phyloP scores from a whole-genome alignment of 2,888 invertebrate species.

The Drosophila sordidula region DNA sequence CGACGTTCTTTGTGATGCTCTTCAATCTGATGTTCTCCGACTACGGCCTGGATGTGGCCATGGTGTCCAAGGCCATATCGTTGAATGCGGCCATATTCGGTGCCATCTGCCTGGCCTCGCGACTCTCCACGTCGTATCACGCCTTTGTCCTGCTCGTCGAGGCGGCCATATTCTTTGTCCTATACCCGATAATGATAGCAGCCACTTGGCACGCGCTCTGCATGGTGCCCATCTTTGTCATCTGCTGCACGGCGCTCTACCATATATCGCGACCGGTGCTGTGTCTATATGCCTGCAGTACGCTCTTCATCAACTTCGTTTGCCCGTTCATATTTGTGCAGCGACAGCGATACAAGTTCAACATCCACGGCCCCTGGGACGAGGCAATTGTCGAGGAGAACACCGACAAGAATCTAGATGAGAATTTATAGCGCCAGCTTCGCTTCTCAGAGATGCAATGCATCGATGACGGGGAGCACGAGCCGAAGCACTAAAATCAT shows the following conservation, averaged over 20 bases:
- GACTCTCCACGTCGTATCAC: slow-evolving; percentile 93
- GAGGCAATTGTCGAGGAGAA: slow-evolving; percentile 92
- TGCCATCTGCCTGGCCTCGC: slow-evolving; percentile 96
- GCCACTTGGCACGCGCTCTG: slow-evolving; percentile 87
- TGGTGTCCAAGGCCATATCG: slow-evolving; percentile 96
- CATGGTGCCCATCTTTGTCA: slow-evolving; percentile 86
- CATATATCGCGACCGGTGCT: slow-evolving; percentile 87
- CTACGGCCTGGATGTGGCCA: slow-evolving; percentile 93
- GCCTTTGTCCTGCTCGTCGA: slow-evolving; percentile 96
- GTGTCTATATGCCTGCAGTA: slow-evolving; percentile 87
- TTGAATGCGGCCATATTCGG: slow-evolving; percentile 98
- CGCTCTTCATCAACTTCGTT: slow-evolving; percentile 89
- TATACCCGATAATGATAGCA: slow-evolving; percentile 92
- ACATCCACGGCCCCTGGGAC: slow-evolving; percentile 99
- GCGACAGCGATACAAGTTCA: slow-evolving; percentile 93
- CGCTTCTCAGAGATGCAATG: slow-evolving; percentile 70
- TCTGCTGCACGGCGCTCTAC: slow-evolving; percentile 86
- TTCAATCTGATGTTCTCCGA: slow-evolving; percentile 96
- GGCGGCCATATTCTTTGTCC: slow-evolving; percentile 94
- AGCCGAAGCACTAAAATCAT: slow-evolving; percentile 20
- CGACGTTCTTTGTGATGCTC: slow-evolving; percentile 94
- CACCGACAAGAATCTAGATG: slow-evolving; percentile 73
- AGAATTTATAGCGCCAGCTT: slow-evolving; percentile 79
- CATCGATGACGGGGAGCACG: slow-evolving; percentile 63
- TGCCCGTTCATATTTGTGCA: slow-evolving; percentile 91